Conservation (phyloP, 2,888 invertebrate genomes). For the Erpobdella octoculata region DNA sequence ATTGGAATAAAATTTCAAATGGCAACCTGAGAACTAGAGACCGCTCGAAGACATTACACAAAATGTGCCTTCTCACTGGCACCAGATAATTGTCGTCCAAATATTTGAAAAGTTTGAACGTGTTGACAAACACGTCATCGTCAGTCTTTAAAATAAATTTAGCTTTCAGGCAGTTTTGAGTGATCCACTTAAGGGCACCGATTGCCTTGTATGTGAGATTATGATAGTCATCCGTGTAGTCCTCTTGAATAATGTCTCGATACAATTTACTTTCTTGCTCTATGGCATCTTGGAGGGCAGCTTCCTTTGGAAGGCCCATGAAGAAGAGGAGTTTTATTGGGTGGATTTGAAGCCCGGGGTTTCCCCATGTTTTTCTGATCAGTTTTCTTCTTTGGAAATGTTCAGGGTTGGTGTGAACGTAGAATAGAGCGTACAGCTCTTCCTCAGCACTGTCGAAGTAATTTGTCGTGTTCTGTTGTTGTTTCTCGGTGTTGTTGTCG, state of each 20-base stretch:
- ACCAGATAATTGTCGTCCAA: conserved; percentile 21
- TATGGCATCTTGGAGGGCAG: conserved; percentile 40
- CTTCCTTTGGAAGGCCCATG: conserved; percentile 18
- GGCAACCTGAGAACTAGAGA: neutral
- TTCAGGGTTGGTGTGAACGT: conserved; percentile 48
- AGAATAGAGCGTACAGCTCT: conserved; percentile 44
- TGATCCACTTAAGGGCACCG: conserved; percentile 52
- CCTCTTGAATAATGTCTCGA: conserved; percentile 49
- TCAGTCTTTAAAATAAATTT: conserved; percentile 53
- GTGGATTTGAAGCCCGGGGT: conserved; percentile 37
- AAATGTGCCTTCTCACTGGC: neutral
- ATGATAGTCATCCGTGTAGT: conserved; percentile 52
- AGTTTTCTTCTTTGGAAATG: conserved; percentile 48
- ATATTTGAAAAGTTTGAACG: conserved; percentile 50
- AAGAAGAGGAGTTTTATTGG: conserved; percentile 46
- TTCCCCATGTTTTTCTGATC: conserved; percentile 50
- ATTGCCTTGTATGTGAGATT: conserved; percentile 54
- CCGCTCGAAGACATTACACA: neutral
- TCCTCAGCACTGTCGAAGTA: conserved; percentile 8
- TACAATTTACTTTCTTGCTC: conserved; percentile 44
- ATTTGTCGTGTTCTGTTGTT: neutral
- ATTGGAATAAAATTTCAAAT: neutral
- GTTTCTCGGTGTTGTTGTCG: neutral
- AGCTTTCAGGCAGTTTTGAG: conserved; percentile 47
- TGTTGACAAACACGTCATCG: conserved; percentile 54